These are phyloP conservation scores for Talpa occidentalis DNA, from an alignment of 2,113 vertebrate genomes.

Conservation along the genomic window DNA sequence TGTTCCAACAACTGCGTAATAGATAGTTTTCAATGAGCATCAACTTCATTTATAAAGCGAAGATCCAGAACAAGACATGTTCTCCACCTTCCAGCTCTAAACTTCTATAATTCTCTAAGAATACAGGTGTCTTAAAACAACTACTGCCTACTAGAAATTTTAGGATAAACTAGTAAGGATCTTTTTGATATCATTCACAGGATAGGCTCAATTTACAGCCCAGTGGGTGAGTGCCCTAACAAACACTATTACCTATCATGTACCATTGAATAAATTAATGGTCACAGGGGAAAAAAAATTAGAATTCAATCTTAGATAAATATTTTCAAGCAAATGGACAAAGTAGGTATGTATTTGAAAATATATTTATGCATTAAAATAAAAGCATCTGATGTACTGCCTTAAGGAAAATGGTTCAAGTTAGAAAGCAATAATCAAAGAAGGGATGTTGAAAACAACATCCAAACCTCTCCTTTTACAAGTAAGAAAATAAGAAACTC, in stretches of 20 bases:
- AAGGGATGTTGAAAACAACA: slow-evolving; percentile 30
- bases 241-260: neutral
- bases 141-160: neutral
- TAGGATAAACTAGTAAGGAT: slow-evolving; percentile 18
- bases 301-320: slow-evolving; percentile 31
- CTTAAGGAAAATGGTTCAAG: slow-evolving; percentile 11
- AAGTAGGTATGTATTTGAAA: neutral
- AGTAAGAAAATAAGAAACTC: neutral
- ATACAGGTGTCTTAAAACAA: slow-evolving; percentile 10
- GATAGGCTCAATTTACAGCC: neutral
- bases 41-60: slow-evolving; percentile 28
- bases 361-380: slow-evolving; percentile 47
- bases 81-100: neutral
- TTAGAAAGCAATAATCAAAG: slow-evolving; percentile 53
- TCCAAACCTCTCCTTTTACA: neutral
- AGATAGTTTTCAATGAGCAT: too few species aligned
- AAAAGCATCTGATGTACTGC: neutral
- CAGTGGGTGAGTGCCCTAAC: neutral
- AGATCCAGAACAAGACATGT: neutral
- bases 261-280: slow-evolving; percentile 18
- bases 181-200: neutral
- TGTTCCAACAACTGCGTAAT: neutral
- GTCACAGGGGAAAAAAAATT: neutral
- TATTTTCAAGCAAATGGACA: slow-evolving; percentile 14
- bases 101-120: slow-evolving; percentile 19